Conservation (phyloP, 1,140 invertebrate species). For the Rhopalosiphum padi region DNA sequence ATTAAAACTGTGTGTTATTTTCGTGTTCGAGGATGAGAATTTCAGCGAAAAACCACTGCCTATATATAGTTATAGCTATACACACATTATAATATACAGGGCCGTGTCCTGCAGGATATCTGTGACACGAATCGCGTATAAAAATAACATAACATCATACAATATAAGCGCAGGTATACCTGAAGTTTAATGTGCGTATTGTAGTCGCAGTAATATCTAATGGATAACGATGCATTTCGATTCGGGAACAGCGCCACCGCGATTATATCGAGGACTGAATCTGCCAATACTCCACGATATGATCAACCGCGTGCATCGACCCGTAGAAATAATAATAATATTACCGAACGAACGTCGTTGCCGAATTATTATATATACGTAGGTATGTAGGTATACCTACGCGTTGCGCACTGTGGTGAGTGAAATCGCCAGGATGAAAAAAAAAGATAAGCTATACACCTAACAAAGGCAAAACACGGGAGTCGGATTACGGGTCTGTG, state of each 20-base stretch:
- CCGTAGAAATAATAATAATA: background rate
- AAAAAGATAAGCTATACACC: background rate
- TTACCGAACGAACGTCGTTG: background rate
- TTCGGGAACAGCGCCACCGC: background rate
- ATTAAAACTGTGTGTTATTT: too few relatives aligned
- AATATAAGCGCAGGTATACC: background rate
- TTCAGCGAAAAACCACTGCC: too few relatives aligned
- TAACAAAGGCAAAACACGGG: background rate
- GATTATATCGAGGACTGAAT: background rate
- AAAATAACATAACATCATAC: background rate
- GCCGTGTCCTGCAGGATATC: background rate
- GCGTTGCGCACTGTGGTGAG: background rate
- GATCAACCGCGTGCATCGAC: background rate
- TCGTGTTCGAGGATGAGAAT: too few relatives aligned
- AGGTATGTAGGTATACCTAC: background rate
- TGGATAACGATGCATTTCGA: background rate
- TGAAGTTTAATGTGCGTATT: too few relatives aligned
- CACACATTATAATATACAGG: too few relatives aligned
- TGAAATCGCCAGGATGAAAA: background rate
- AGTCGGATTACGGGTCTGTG: background rate
- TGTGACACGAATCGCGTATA: background rate
- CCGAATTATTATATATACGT: background rate
- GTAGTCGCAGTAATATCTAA: background rate
- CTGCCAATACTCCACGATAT: background rate
- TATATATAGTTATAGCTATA: too few relatives aligned